These are phyloP conservation scores for Drosophila barbarae DNA, from an alignment of 2,888 invertebrate genomes.

Conservation along the genomic window DNA sequence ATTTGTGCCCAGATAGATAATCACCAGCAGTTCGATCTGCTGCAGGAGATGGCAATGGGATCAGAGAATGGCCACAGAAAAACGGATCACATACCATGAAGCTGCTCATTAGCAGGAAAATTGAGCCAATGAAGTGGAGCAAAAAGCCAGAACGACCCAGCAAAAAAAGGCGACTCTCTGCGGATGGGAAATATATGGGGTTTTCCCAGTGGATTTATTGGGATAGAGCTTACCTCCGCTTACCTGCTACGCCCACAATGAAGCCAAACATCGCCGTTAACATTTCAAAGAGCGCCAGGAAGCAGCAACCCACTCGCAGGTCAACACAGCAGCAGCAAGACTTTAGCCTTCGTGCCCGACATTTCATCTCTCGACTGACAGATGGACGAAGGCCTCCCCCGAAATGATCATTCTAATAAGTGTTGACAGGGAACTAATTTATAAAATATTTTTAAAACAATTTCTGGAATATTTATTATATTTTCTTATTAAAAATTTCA, in stretches of 20 bases:
- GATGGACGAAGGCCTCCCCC: slow-evolving; percentile 24
- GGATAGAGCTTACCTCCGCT: slow-evolving; percentile 13
- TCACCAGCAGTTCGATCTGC: slow-evolving; percentile 31
- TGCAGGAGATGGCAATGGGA: slow-evolving; percentile 13
- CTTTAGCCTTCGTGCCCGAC: slow-evolving; percentile 20
- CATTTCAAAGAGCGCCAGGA: slow-evolving; percentile 31
- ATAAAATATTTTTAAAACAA: neutral
- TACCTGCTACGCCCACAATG: slow-evolving; percentile 43
- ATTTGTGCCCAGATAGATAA: slow-evolving; percentile 33
- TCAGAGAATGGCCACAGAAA: neutral
- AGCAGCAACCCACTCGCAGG: slow-evolving; percentile 43
- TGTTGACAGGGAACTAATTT: neutral
- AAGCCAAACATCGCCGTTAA: slow-evolving; percentile 26
- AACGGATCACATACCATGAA: slow-evolving; percentile 30
- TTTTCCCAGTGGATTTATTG: too few species aligned
- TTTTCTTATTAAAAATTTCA: neutral
- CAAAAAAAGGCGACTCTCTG: slow-evolving; percentile 1
- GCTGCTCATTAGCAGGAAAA: slow-evolving; percentile 38
- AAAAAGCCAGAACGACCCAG: slow-evolving; percentile 34
- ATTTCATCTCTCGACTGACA: slow-evolving; percentile 29
- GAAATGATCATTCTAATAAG: neutral
- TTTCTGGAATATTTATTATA: neutral
- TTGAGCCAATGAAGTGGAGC: slow-evolving; percentile 39
- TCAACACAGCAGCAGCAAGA: slow-evolving; percentile 47
- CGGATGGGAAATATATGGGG: too few species aligned